phyloP scores from a whole-genome alignment of 2,797 vertebrate species.

The Periparus ater region DNA sequence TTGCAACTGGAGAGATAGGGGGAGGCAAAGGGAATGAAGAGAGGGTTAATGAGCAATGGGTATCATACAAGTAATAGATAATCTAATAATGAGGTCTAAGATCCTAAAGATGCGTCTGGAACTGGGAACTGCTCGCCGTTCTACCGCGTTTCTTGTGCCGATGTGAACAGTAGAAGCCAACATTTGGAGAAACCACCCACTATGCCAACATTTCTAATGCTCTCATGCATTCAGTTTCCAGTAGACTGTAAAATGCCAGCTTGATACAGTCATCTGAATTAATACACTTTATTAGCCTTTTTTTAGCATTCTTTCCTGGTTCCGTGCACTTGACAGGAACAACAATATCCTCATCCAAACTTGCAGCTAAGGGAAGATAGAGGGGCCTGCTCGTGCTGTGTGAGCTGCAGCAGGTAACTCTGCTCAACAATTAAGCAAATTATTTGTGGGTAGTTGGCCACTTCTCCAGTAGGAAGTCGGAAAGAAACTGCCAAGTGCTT shows the following conservation, averaged over 20 bases:
- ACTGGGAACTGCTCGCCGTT: neutral
- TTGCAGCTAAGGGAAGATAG: neutral
- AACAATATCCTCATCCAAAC: neutral
- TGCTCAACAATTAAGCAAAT: neutral
- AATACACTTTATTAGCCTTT: slow-evolving; percentile 53
- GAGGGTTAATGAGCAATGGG: neutral
- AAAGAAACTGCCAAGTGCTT: slow-evolving; percentile 17
- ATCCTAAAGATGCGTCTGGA: neutral
- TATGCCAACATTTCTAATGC: slow-evolving; percentile 54
- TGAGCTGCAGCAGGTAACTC: neutral
- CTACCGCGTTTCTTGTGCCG: neutral
- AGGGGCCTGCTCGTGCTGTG: rapidly evolving
- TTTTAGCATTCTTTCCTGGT: neutral
- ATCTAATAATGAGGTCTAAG: neutral
- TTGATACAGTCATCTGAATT: slow-evolving; percentile 41
- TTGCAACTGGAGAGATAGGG: neutral
- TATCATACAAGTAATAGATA: neutral
- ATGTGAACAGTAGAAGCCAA: slow-evolving; percentile 12
- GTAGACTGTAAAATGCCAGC: slow-evolving; percentile 60
- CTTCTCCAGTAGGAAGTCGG: neutral
- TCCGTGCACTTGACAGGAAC: neutral
- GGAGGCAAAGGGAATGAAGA: neutral
- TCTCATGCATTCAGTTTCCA: slow-evolving; percentile 46
- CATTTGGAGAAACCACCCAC: slow-evolving; percentile 51
- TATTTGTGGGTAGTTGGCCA: neutral